A percentile compares a stretch with the other conserved stretches of the same genome.
phyloP scores from a whole-genome alignment of 2,888 invertebrate genomes.

The Drosophila tanythrix region DNA sequence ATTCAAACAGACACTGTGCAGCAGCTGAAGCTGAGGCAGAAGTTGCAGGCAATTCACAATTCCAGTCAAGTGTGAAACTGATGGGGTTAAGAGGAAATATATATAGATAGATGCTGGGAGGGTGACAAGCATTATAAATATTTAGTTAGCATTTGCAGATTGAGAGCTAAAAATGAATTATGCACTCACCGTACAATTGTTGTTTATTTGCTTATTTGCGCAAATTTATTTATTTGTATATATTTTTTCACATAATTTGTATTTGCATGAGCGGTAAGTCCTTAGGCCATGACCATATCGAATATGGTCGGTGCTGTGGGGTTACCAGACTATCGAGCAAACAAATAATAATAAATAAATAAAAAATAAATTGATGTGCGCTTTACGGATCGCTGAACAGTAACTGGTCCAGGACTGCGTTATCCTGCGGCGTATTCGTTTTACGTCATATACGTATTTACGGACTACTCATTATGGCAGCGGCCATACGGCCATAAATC shows the following conservation, averaged over 20 bases:
- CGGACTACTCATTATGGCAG: slow-evolving; percentile 48
- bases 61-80: slow-evolving; percentile 42
- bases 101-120: neutral
- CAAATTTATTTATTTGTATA: slow-evolving; percentile 53
- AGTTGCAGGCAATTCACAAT: slow-evolving; percentile 24
- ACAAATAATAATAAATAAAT: slow-evolving; percentile 35
- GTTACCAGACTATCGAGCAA: slow-evolving; percentile 27
- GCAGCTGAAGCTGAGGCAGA: slow-evolving; percentile 15
- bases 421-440: slow-evolving; percentile 45
- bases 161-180: slow-evolving; percentile 48
- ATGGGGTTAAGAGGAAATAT: neutral
- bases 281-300: slow-evolving; percentile 47
- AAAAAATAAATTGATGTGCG: slow-evolving; percentile 56
- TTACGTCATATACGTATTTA: slow-evolving; percentile 41
- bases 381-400: slow-evolving; percentile 41
- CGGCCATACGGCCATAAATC: slow-evolving; percentile 60
- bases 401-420: slow-evolving; percentile 10
- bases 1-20: slow-evolving; percentile 7
- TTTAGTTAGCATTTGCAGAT: slow-evolving; percentile 43
- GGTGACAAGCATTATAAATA: slow-evolving; percentile 41
- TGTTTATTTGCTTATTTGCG: slow-evolving; percentile 39
- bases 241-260: slow-evolving; percentile 56
- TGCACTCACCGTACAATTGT: slow-evolving; percentile 63
- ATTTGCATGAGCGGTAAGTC: slow-evolving; percentile 66
- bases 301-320: neutral